phyloP scores from a whole-genome alignment of 1,140 invertebrate species.

The Philotrypesis tridentata region DNA sequence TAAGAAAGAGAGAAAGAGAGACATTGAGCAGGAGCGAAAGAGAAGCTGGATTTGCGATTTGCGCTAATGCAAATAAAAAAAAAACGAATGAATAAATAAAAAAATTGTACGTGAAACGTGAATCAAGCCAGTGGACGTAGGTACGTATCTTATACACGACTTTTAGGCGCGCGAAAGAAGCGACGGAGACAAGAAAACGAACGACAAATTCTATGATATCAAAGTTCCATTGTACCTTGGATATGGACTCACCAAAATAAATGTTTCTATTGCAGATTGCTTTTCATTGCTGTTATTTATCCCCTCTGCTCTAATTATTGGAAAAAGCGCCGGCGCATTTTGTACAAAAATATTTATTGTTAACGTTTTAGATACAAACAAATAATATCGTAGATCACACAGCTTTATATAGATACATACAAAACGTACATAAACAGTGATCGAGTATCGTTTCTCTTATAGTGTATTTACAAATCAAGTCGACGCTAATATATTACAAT shows the following conservation, averaged over 20 bases:
- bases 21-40: background rate
- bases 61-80: slow-evolving; percentile 19
- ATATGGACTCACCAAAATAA: slow-evolving; percentile 65
- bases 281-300: background rate
- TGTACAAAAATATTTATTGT: slow-evolving; percentile 39
- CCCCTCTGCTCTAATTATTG: background rate
- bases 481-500: slow-evolving; percentile 36
- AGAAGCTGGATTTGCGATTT: background rate
- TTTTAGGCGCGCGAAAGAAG: background rate
- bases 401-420: background rate
- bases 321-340: background rate
- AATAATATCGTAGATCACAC: background rate
- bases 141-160: background rate
- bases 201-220: slow-evolving; percentile 56
- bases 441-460: background rate
- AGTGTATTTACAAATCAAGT: slow-evolving; percentile 10
- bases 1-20: slow-evolving; percentile 24
- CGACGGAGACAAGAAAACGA: slow-evolving; percentile 15
- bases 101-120: background rate
- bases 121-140: no score
- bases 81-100: background rate
- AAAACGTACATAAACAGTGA: background rate
- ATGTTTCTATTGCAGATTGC: slow-evolving; percentile 65
- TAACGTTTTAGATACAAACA: background rate
- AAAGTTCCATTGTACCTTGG: slow-evolving; percentile 63